A percentile compares a stretch with the other conserved stretches of the same genome.
Evolutionary conservation across 2,113 vertebrate genomes (phyloP).

Genomic region (Echinops telfairi): DNA sequence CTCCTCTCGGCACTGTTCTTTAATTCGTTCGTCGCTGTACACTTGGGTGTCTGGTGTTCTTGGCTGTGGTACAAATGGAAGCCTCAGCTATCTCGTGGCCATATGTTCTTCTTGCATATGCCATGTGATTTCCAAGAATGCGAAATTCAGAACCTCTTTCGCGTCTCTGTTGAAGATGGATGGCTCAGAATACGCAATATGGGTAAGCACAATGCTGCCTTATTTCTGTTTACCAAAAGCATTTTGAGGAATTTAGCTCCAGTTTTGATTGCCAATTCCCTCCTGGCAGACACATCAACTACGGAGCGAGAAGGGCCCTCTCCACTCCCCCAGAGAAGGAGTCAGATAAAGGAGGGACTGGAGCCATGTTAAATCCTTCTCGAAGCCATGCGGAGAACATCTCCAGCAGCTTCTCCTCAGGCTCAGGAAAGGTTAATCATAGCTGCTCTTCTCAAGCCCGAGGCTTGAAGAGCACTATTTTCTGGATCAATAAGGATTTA

Average conservation of each 20-base stretch:
- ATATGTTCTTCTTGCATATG: conserved; percentile 62
- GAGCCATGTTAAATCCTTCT: conserved; percentile 27
- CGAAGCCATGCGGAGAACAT: background rate
- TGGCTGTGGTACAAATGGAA: conserved; percentile 79
- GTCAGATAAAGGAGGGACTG: conserved; percentile 55
- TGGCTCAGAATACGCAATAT: conserved; percentile 49
- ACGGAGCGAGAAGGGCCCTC: conserved; percentile 33
- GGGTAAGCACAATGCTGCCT: conserved; percentile 62
- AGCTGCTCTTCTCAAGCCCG: conserved; percentile 49
- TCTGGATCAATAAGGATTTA: conserved; percentile 23
- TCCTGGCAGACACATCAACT: conserved; percentile 60
- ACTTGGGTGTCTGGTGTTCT: conserved; percentile 73
- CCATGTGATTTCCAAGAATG: conserved; percentile 75
- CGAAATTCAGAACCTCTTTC: conserved; percentile 55
- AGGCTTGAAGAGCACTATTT: conserved; percentile 3
- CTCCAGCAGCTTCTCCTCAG: background rate
- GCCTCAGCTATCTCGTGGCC: conserved; percentile 74
- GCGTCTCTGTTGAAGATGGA: conserved; percentile 53
- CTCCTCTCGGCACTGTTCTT: conserved; percentile 78
- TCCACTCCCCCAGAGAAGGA: conserved; percentile 40
- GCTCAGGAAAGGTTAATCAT: background rate
- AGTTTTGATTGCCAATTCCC: conserved; percentile 57
- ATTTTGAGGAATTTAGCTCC: conserved; percentile 74
- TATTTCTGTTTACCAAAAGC: conserved; percentile 67
- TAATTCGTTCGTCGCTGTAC: conserved; percentile 78